These are phyloP conservation scores for Pristionchus mayeri DNA, from an alignment of 2,888 invertebrate genomes.

Conservation along the genomic window DNA sequence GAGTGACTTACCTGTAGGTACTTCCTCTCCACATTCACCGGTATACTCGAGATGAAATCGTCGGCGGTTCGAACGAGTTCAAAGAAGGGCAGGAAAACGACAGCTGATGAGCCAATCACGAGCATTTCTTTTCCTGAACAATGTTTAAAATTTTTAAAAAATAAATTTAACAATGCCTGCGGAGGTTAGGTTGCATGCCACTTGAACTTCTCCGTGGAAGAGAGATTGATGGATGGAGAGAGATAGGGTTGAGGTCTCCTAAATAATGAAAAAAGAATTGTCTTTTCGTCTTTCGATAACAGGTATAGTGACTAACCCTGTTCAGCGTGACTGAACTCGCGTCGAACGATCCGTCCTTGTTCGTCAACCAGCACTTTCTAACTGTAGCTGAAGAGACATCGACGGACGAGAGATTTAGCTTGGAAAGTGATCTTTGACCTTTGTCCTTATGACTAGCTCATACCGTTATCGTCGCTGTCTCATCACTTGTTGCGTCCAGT, in stretches of 20 bases:
- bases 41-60: neutral
- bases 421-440: neutral
- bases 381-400: neutral
- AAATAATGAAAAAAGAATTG: neutral
- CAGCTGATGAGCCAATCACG: neutral
- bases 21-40: neutral
- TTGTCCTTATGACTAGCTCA: neutral
- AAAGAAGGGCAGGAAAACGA: neutral
- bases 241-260: neutral
- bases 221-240: conserved; percentile 17
- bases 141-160: neutral
- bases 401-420: neutral
- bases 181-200: neutral
- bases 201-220: neutral
- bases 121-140: neutral
- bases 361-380: conserved; percentile 1
- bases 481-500: conserved; percentile 15
- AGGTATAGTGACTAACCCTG: neutral
- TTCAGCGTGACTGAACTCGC: neutral
- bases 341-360: neutral
- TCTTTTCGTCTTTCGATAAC: neutral
- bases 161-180: neutral
- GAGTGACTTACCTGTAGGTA: neutral
- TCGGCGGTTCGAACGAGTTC: neutral
- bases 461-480: neutral